Evolutionary conservation across 1,140 invertebrate genomes (phyloP).

Genomic region (Papilio glaucus): DNA sequence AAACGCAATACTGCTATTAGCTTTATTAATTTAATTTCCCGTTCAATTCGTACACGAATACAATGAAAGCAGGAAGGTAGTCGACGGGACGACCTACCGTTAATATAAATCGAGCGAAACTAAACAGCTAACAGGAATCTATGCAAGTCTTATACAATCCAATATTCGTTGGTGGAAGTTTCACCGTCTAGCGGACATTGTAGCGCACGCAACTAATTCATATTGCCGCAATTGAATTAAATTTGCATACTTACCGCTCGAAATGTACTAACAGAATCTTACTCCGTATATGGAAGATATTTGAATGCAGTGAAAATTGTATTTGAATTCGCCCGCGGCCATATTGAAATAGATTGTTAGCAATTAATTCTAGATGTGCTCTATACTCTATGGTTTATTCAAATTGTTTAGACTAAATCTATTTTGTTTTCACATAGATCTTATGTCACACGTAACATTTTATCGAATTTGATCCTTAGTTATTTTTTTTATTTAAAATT

Average conservation of each 20-base stretch:
- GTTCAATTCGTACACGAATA: slow-evolving; percentile 4
- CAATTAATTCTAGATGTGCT: slow-evolving; percentile 38
- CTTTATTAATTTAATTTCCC: neutral
- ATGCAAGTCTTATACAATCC: slow-evolving; percentile 19
- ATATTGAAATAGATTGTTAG: slow-evolving; percentile 36
- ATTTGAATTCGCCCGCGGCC: slow-evolving; percentile 29
- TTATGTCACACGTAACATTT: no score
- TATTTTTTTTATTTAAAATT: neutral
- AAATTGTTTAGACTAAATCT: neutral
- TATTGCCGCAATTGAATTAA: slow-evolving; percentile 33
- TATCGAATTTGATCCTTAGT: neutral
- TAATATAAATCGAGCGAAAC: slow-evolving; percentile 34
- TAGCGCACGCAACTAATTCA: slow-evolving; percentile 30
- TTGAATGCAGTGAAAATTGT: slow-evolving; percentile 41
- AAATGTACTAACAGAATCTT: slow-evolving; percentile 38
- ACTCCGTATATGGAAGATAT: slow-evolving; percentile 37
- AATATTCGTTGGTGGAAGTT: slow-evolving; percentile 15
- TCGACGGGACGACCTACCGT: neutral
- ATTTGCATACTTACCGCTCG: slow-evolving; percentile 42
- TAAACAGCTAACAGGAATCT: slow-evolving; percentile 23
- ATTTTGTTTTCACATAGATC: neutral
- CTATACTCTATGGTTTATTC: neutral
- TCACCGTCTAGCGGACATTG: slow-evolving; percentile 31
- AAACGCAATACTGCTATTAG: neutral
- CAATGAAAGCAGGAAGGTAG: slow-evolving; percentile 17